Base-by-base conservation (phyloP, 1,140 invertebrate genomes). In the Drosophila suzukii region DNA sequence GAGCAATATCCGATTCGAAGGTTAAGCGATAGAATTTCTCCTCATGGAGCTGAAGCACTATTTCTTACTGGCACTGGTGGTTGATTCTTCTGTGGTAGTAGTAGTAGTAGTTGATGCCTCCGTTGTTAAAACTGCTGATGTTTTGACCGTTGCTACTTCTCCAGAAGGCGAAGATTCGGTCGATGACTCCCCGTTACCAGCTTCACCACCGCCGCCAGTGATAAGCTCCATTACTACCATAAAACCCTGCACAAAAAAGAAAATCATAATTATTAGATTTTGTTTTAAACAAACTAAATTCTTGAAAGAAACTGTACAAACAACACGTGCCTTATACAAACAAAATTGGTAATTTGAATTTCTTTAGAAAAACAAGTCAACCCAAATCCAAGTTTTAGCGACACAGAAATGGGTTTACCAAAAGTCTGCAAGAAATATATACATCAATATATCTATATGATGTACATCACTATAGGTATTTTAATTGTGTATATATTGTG, bases 201-300 rank as follows among this genome's bases (percentile, higher is more conserved):
- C 8, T 10, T 34, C 8, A 3, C 32, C 32, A 34, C 62, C 39
- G 46, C 51, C 56, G 38, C 13, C 56, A 66, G 57, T 59, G 13
- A 77, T 58, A 43, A 56, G 59, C 47, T 50, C 46, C 61, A 79
- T 38, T 34, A 83, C 20, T 30, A 49, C 49, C 10, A 62, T 24
- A 11, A 83, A 20, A 6, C 66, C 75, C 81, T 83, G 58, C 30
- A 46, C 7, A 62, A 39, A 50, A 61, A 17, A 5, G 1, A 32
- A 8, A 7, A 10, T 34, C 2, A 3, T 10, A 1, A 34, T 10
- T 34, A 34, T 34, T 34, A 20, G 20, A 20, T 20, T 20, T 20
- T 20, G 20, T 2, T 34, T 10, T 10, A 34, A 34, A 10, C 3
- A 27, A 27, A 27, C 27, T 5, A 3, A 27, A 27, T 27, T 27